Percentiles rank a stretch among this genome's conserved stretches.
These are phyloP conservation scores for Germaria angustata DNA, from an alignment of 2,888 invertebrate species.

Conservation along the genomic window DNA sequence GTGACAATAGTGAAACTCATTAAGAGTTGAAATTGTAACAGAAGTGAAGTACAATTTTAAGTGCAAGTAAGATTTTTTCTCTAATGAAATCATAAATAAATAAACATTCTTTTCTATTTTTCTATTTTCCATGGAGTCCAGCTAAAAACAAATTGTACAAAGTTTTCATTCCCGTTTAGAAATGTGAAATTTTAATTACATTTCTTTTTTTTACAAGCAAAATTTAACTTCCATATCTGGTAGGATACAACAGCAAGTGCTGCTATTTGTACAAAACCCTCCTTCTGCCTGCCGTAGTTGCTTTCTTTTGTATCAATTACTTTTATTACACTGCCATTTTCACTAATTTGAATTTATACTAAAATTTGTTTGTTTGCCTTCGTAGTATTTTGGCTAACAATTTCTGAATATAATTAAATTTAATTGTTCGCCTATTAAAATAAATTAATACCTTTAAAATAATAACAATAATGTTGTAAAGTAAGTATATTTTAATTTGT, in stretches of 20 bases:
- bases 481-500: constrained; percentile 29
- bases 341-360: constrained; percentile 24
- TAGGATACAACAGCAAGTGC: not conserved
- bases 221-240: not conserved
- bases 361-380: constrained; percentile 7
- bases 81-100: constrained; percentile 22
- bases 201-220: constrained; percentile 7
- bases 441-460: constrained; percentile 61
- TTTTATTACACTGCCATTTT: constrained; percentile 11
- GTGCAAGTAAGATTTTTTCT: constrained; percentile 6
- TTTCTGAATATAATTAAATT: constrained; percentile 56
- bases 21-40: constrained; percentile 20
- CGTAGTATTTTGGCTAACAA: constrained; percentile 26
- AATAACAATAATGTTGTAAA: constrained; percentile 45
- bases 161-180: not conserved
- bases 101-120: not conserved
- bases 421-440: constrained; percentile 62
- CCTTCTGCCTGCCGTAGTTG: not conserved
- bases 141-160: not conserved
- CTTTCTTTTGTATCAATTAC: not conserved
- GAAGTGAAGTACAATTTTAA: not conserved
- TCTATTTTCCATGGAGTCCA: not conserved
- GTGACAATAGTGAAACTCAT: constrained; percentile 47
- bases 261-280: not conserved
- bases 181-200: constrained; percentile 32